phyloP scores from a whole-genome alignment of 1,140 invertebrate species.

The Atta colombica region DNA sequence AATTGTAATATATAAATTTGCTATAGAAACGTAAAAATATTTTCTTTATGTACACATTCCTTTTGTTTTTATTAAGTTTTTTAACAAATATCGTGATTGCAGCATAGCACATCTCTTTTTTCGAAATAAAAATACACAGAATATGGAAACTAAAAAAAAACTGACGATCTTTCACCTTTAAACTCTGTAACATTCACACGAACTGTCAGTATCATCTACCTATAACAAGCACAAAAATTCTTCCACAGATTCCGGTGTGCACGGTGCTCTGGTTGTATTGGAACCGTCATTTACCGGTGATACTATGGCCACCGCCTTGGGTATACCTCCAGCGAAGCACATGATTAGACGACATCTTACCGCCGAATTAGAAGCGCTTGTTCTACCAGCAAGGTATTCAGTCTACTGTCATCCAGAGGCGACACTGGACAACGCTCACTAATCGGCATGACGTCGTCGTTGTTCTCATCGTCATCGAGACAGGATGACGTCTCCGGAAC shows the following conservation, averaged over 20 bases:
- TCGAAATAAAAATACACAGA: constrained; percentile 1
- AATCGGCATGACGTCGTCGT: constrained; percentile 75
- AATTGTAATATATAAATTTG: neutral
- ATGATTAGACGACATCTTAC: constrained; percentile 96
- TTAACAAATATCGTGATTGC: neutral
- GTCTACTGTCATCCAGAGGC: constrained; percentile 86
- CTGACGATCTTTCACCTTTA: neutral
- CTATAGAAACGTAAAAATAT: neutral
- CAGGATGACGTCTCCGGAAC: constrained; percentile 48
- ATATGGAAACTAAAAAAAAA: neutral
- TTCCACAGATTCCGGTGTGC: constrained; percentile 94
- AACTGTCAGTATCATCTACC: neutral
- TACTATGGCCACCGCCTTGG: constrained; percentile 96
- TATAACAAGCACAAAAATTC: neutral
- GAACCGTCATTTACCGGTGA: constrained; percentile 97
- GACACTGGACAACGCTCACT: constrained; percentile 84
- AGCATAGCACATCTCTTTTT: neutral
- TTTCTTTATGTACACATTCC: neutral
- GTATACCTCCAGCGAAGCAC: constrained; percentile 96
- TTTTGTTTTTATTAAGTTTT: neutral
- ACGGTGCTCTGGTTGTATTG: constrained; percentile 96
- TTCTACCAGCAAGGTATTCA: constrained; percentile 95
- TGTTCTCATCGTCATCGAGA: constrained; percentile 60
- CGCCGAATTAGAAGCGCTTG: constrained; percentile 95
- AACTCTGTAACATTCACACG: neutral